Evolutionary conservation across 1,140 invertebrate species (phyloP).

Genomic region (Lasioglossum albipes): DNA sequence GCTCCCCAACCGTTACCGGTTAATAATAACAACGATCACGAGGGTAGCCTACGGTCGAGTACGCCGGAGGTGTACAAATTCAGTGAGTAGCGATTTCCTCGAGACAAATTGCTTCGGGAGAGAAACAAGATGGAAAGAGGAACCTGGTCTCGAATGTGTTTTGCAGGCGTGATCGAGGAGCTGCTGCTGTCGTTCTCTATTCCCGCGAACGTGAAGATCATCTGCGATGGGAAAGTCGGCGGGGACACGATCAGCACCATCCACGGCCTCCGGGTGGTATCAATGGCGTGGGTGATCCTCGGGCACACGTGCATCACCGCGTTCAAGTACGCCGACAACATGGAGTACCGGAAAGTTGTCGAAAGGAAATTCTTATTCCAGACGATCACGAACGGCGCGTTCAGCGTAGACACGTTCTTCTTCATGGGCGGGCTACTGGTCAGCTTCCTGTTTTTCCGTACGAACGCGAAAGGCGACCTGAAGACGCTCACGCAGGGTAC

Average conservation of each 20-base stretch:
- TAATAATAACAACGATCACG: slow-evolving; percentile 84
- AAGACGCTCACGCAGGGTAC: slow-evolving; percentile 87
- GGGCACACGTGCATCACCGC: slow-evolving; percentile 93
- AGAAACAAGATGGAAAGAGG: too few relatives aligned
- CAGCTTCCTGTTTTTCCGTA: slow-evolving; percentile 91
- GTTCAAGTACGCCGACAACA: slow-evolving; percentile 93
- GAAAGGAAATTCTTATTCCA: slow-evolving; percentile 91
- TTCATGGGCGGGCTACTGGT: slow-evolving; percentile 91
- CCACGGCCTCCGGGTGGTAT: slow-evolving; percentile 90
- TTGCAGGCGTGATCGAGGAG: slow-evolving; percentile 83
- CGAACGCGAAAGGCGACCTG: slow-evolving; percentile 88
- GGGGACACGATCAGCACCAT: slow-evolving; percentile 90
- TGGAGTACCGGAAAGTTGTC: slow-evolving; percentile 87
- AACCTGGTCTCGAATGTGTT: background rate
- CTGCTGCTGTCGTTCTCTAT: slow-evolving; percentile 90
- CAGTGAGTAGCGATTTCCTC: slow-evolving; percentile 60
- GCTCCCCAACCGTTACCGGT: slow-evolving; percentile 54
- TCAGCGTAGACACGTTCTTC: slow-evolving; percentile 96
- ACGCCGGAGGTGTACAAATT: slow-evolving; percentile 72
- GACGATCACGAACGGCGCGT: slow-evolving; percentile 91
- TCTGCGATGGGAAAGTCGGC: slow-evolving; percentile 89
- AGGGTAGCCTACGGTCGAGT: slow-evolving; percentile 78
- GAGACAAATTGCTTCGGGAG: too few relatives aligned
- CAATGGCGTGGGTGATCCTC: slow-evolving; percentile 95
- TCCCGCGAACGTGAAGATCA: slow-evolving; percentile 86